Conservation (phyloP, 2,113 vertebrate genomes). For the Lycaon pictus region DNA sequence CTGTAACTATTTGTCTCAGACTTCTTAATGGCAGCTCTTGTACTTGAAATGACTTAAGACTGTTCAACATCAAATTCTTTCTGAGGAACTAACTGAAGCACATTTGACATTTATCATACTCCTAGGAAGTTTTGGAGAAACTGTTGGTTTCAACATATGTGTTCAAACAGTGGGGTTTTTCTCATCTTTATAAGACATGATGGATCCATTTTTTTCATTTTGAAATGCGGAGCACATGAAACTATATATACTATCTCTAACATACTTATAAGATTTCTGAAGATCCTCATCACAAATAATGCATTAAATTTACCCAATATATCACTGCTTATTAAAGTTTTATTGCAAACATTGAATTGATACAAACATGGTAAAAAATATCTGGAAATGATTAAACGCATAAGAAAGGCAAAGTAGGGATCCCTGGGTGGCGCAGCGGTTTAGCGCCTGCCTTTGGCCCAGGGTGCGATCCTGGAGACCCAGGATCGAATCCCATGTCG, state of each 20-base stretch:
- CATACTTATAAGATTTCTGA: neutral
- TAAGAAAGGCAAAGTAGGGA: no score
- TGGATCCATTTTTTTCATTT: conserved; percentile 35
- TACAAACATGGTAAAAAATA: neutral
- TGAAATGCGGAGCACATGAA: conserved; percentile 11
- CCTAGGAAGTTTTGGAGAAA: conserved; percentile 53
- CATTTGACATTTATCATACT: conserved; percentile 69
- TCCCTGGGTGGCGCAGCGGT: no score
- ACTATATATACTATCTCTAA: conserved; percentile 43
- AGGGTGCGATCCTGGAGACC: no score
- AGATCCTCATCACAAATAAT: neutral
- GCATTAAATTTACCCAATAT: neutral
- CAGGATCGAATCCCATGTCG: no score
- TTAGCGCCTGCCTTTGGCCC: no score
- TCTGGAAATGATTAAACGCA: neutral
- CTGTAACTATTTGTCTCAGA: conserved; percentile 69
- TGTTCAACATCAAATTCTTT: conserved; percentile 67
- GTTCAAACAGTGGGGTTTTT: neutral
- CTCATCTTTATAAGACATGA: neutral
- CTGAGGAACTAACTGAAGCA: conserved; percentile 57
- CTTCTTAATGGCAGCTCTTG: conserved; percentile 72
- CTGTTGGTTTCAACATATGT: conserved; percentile 47
- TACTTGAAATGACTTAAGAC: conserved; percentile 80
- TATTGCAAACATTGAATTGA: conserved; percentile 2
- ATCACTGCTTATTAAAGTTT: neutral